Base-by-base conservation (phyloP, 2,113 vertebrate species). In the Bufo bufo region DNA sequence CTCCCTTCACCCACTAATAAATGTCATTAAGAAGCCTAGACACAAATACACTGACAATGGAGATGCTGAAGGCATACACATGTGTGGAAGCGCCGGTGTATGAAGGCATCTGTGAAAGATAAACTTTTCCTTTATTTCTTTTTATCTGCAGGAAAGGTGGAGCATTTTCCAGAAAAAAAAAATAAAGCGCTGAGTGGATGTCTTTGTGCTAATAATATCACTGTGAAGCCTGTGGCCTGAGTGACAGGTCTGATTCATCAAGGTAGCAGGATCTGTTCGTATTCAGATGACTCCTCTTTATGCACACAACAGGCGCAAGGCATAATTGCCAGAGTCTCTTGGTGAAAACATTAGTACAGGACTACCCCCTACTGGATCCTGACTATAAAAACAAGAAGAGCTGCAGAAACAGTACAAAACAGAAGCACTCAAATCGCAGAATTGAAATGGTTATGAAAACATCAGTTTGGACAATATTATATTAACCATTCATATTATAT, bases 311-410 rank as follows among this genome's bases (percentile, higher is more conserved):
- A 90, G 81, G 74, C 86, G 78, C 89, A 86, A 86, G 74, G 83
- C 83, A 86, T 65, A 56, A 91, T 58, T 20, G 5, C 17, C 20
- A 65, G n/a, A 71, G 1, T 4, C 2, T 6, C 0, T 17, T 14
- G 47, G 89, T 87, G 50, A 85, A 77, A 92, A 91, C 11, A 85
- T 87, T 91, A 90, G 85, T 93, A 89, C 92, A 91, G 93, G 91
- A 93, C 90, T 92, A 77, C 93, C 93, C 93, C 92, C 93, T 94
- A 89, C 92, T 91, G 94, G 92, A 89, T 45, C 16, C 43, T 56
- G 50, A 19, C 47, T 58, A 87, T 23, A 66, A 69, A 33, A 72
- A 33, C 63, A 84, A 71, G 54, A 8, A 50, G 4, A 20, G 4
- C 14, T 20, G 20, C 43, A 65, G 65, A 66, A 77, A 50, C 33